Base-by-base conservation (phyloP, 2,888 invertebrate species). In the Drosophila ezoana region DNA sequence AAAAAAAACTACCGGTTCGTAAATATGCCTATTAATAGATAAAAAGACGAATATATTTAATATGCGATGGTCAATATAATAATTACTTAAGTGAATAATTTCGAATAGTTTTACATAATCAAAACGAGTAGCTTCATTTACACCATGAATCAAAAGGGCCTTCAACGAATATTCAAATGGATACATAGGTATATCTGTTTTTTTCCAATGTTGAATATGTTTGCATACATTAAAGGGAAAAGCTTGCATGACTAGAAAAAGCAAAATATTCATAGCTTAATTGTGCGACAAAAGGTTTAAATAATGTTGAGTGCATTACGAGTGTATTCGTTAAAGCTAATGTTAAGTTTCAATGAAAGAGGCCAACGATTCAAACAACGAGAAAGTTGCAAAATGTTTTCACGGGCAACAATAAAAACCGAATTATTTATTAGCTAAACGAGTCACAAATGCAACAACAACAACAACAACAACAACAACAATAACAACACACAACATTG, bases 301-400 rank as follows among this genome's bases (percentile, higher is more conserved):
- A 20, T 13, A 16, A 16, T 16, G 4, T 37, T 37, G 57, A 45
- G 20, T 45, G 37, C 37, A 38, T 32, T 38, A 13, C n/a, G 14
- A 40, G 58, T 20, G 32, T 33, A 33, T 53, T 33, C 43, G 11
- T 20, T 43, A 18, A 11, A n/a, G 20, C 10, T 8, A 53, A 32
- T 40, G 28, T 16, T 13, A 14, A 8, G 8, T 28, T 28, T 4
- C 11, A 2, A 10, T 11, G 16, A 16, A 52, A 28, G 5, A 40
- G 23, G 11, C 16, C 2, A 18, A 18, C 9, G 28, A 28, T 40
- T 13, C 52, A 28, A 28, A 43, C 40, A 11, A 32, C 38, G 40
- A 33, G 62, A 59, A 62, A 62, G 62, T 58, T 59, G 41, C 47
- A 14, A 48, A 35, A 47, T 57, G 28, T 13, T 41, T 41, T 13